Evolutionary conservation across 2,888 invertebrate genomes (phyloP), one percentile per base, ranked within the genome.

Genomic region (Ommatoiulus sabulosus): DNA sequence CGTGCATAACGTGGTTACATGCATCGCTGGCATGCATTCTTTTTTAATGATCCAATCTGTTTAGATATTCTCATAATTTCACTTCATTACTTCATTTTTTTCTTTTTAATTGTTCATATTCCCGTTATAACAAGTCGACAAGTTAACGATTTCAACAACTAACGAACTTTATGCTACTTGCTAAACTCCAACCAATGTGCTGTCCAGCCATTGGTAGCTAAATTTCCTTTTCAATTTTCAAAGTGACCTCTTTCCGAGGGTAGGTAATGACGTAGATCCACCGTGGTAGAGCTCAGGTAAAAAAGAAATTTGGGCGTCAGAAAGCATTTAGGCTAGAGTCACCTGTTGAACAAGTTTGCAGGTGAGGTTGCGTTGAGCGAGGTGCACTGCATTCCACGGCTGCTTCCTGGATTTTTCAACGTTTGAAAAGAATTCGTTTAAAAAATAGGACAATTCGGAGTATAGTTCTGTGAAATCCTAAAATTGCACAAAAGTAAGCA

Each of bases 311-410:
- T 72, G 72, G 72, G 72, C 72, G 72, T 72, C 72, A 72, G 72
- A 24, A 3, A 72, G 5, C 72, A 72, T 24, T 8, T 72, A 72
- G 72, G 24, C 72, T 35, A 35, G 35, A 72, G 20, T 72, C 72
- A 72, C 72, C 72, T 72, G 72, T 72, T 72, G 72, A 72, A 24
- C 72, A 10, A 72, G 72, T 24, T 72, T 72, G 24, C 72, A 72
- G 72, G 72, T 72, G 72, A 72, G 72, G 72, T 72, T 72, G 72
- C 2, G 4, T 7, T n/a, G 20, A 24, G 72, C 24, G 72, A 72
- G 72, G 72, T 72, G 72, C 24, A 72, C 72, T 72, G 72, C 72
- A 72, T 72, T 72, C 72, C 72, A 72, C 72, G 24, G n/a, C 72
- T 24, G 24, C 72, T 24, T 72, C 72, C 72, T 72, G 72, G 72